Conservation (phyloP, 2,797 vertebrate species). For the Cossypha heuglini region DNA sequence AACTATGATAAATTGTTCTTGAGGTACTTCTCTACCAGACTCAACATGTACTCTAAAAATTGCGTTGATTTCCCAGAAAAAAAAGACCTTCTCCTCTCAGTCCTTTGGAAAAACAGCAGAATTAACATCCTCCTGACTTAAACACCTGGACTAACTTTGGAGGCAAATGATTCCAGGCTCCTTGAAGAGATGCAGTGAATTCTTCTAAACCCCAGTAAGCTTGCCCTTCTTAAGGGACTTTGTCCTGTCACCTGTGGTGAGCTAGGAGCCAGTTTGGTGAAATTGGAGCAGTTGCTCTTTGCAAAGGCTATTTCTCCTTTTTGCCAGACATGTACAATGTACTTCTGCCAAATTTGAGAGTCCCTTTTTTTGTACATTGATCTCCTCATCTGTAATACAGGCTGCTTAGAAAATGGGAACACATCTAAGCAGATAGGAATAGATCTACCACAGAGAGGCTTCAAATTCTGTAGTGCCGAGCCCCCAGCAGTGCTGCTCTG, state of each 20-base stretch:
- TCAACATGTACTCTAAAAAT: background rate
- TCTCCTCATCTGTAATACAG: background rate
- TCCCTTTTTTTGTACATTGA: background rate
- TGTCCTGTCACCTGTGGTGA: background rate
- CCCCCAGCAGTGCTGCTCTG: background rate
- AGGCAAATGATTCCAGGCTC: rapidly evolving
- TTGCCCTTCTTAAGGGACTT: background rate
- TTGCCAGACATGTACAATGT: background rate
- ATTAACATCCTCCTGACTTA: background rate
- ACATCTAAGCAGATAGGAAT: background rate
- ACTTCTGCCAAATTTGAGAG: background rate
- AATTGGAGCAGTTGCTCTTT: background rate
- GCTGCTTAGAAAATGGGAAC: background rate
- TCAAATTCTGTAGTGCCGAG: background rate
- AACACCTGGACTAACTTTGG: background rate
- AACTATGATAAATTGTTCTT: background rate
- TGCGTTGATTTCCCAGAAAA: background rate
- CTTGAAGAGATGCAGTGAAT: background rate
- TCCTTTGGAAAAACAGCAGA: background rate
- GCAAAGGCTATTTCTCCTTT: background rate
- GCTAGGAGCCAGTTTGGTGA: background rate
- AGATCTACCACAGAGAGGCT: background rate
- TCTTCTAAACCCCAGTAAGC: background rate
- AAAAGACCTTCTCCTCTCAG: background rate
- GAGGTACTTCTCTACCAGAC: background rate